Evolutionary conservation across 2,888 invertebrate genomes (phyloP).

Genomic region (Brachyptera risi): DNA sequence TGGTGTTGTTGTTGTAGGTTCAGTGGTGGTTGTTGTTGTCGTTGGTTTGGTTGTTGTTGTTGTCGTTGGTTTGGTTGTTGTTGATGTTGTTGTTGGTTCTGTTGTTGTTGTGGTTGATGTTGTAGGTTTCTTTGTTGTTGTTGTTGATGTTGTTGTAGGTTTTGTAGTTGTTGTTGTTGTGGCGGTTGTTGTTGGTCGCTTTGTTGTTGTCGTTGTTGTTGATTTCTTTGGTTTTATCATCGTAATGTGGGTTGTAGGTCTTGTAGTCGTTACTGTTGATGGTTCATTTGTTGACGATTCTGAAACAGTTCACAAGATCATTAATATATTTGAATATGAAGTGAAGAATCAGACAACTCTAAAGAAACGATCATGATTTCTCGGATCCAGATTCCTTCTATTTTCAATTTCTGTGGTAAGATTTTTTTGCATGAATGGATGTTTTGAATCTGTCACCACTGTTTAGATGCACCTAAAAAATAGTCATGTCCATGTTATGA

Average conservation of each 20-base stretch:
- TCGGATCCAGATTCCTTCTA: too few relatives aligned
- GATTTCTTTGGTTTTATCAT: not conserved
- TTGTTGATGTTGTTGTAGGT: not conserved
- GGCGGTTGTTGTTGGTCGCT: not conserved
- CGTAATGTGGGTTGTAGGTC: not conserved
- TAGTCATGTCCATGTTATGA: too few relatives aligned
- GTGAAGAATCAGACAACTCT: not conserved
- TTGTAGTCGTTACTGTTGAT: constrained; percentile 2
- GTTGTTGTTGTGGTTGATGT: constrained; percentile 22
- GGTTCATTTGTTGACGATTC: constrained; percentile 31
- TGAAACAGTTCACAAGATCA: constrained; percentile 31
- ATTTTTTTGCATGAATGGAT: too few relatives aligned
- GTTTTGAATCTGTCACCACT: too few relatives aligned
- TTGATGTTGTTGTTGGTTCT: constrained; percentile 38
- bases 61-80: constrained; percentile 38
- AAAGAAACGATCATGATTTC: not conserved
- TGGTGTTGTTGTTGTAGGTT: constrained; percentile 26
- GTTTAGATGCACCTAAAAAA: too few relatives aligned
- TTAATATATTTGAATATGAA: not conserved
- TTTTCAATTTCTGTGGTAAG: too few relatives aligned
- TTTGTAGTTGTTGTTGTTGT: not conserved
- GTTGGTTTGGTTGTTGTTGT: constrained; percentile 12
- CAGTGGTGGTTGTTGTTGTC: not conserved
- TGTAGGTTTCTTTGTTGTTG: not conserved
- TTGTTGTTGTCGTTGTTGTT: constrained; percentile 4